Conservation (phyloP, 2,888 invertebrate species). For the Melinaea menophilus region DNA sequence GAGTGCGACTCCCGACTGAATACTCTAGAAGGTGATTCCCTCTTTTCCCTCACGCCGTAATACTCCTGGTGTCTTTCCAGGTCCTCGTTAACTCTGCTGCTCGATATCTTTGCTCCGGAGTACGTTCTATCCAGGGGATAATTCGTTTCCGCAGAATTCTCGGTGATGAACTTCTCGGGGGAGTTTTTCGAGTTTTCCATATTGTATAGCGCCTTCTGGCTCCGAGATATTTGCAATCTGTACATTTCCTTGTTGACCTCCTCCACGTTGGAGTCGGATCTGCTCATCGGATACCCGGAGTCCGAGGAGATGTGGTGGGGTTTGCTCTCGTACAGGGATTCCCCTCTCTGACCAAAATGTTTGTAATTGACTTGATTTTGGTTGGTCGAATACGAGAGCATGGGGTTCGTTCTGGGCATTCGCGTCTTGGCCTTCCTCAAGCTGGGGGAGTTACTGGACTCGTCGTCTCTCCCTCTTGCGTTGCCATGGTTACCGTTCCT, state of each 20-base stretch:
- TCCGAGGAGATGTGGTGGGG: slow-evolving; percentile 71
- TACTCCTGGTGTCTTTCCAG: slow-evolving; percentile 66
- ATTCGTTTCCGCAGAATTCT: slow-evolving; percentile 64
- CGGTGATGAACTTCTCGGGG: slow-evolving; percentile 61
- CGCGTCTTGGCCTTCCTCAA: slow-evolving; percentile 75
- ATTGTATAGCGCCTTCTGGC: slow-evolving; percentile 71
- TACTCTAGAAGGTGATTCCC: slow-evolving; percentile 60
- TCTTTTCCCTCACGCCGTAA: slow-evolving; percentile 54
- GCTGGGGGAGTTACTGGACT: slow-evolving; percentile 70
- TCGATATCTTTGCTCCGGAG: slow-evolving; percentile 69
- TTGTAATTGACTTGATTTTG: slow-evolving; percentile 69
- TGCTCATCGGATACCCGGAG: slow-evolving; percentile 68
- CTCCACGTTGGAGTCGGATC: slow-evolving; percentile 73
- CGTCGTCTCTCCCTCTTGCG: slow-evolving; percentile 65
- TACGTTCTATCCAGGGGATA: slow-evolving; percentile 70
- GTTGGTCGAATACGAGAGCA: slow-evolving; percentile 74
- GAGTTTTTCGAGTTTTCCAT: slow-evolving; percentile 68
- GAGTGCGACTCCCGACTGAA: slow-evolving; percentile 62
- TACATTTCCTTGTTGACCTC: slow-evolving; percentile 77
- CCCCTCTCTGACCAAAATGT: slow-evolving; percentile 72
- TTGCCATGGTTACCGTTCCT: slow-evolving; percentile 59
- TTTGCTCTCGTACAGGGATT: slow-evolving; percentile 68
- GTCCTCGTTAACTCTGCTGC: slow-evolving; percentile 68
- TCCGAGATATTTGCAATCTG: slow-evolving; percentile 70
- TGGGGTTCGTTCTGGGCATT: slow-evolving; percentile 79